Evolutionary conservation across 2,113 vertebrate species (phyloP), one percentile per base, ranked within the genome.

Genomic region (Cairina moschata): DNA sequence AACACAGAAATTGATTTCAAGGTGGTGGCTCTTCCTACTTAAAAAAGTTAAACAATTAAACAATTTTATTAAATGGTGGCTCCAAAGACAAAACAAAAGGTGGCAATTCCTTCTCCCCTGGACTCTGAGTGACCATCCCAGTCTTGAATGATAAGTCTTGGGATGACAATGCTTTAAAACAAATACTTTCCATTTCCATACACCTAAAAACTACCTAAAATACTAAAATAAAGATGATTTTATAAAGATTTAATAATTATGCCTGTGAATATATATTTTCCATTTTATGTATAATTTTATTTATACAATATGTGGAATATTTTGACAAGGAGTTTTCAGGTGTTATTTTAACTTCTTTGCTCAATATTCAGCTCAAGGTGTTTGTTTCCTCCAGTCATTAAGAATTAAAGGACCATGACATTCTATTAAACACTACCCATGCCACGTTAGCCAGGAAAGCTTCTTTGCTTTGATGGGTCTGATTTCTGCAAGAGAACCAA

Each of bases 401-500:
- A 69, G 62, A 68, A 32, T 83, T 76, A 80, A 38, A 75, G 44
- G 4, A 80, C 12, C 2, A 23, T 50, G 46, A 65, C 23, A 50
- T 76, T 93, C 14, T 86, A 7, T 22, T 67, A 88, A 95, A 88
- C 9, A 20, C 21, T 58, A 40, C 36, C 28, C 58, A 44, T 83
- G 55, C 44, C 6, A 1, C 1, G 0, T 40, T 40, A 76, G 34
- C 23, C 69, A 76, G n/a, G 44, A 86, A 93, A 84, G 31, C 14
- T 9, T 32, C 18, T 60, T 28, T 78, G 34, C 52, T 69, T 62
- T 0, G 0, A 11, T 17, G 48, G 26, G 34, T 56, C 56, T 28
- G 34, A 72, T 62, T 91, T 17, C 69, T 75, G 20, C 40, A 76
- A 62, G 15, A 82, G n/a, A 88, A 87, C 13, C 0, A 0, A 88